These are phyloP conservation scores for Macrosiphum euphorbiae DNA, from an alignment of 2,888 invertebrate genomes.

Conservation along the genomic window DNA sequence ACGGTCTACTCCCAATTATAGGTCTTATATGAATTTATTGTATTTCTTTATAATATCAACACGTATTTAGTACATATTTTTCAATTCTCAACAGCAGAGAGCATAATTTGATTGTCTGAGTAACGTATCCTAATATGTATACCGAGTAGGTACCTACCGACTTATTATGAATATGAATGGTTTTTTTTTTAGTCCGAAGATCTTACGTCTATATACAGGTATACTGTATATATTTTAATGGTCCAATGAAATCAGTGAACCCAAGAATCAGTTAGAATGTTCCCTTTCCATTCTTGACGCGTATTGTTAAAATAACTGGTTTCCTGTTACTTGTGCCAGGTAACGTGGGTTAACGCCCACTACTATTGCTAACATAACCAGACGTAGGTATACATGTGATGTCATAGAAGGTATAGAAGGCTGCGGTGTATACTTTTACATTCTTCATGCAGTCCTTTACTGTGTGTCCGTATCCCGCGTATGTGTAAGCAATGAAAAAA, in stretches of 20 bases:
- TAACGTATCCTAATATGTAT: background rate
- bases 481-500: background rate
- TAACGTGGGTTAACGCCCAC: slow-evolving; percentile 64
- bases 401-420: slow-evolving; percentile 46
- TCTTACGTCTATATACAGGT: background rate
- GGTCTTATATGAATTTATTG: background rate
- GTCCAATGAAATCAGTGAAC: slow-evolving; percentile 53
- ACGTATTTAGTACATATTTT: background rate
- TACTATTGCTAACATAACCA: slow-evolving; percentile 9
- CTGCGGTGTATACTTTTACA: slow-evolving; percentile 36
- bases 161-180: background rate
- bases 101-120: background rate
- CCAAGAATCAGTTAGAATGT: slow-evolving; percentile 61
- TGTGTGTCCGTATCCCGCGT: background rate
- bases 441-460: slow-evolving; percentile 25
- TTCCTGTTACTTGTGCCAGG: slow-evolving; percentile 45
- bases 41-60: background rate
- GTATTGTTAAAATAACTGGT: slow-evolving; percentile 55
- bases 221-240: background rate
- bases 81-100: background rate
- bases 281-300: slow-evolving; percentile 50
- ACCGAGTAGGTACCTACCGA: background rate
- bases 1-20: background rate
- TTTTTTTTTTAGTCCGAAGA: background rate
- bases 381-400: slow-evolving; percentile 47